Conservation (phyloP, 2,113 vertebrate species). For the Austrofundulus limnaeus region DNA sequence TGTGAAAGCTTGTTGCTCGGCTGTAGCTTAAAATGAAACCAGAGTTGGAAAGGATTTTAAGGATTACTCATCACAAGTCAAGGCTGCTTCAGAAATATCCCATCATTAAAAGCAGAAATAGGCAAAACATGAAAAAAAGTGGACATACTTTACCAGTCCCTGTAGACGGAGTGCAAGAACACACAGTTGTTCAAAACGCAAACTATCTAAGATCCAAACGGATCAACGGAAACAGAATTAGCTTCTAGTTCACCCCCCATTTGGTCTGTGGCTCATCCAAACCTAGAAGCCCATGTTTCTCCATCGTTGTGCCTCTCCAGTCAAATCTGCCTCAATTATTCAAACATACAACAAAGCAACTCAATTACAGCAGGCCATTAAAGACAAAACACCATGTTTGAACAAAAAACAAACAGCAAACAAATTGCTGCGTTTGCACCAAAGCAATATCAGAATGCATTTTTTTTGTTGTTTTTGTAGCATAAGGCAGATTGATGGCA, state of each 20-base stretch:
- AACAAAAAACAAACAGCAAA: constrained; percentile 58
- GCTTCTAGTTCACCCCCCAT: not conserved
- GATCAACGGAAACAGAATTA: not conserved
- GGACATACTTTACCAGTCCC: constrained; percentile 18
- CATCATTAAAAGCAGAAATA: constrained; percentile 59
- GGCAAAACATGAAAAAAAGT: constrained; percentile 51
- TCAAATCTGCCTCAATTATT: constrained; percentile 59
- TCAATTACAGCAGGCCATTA: constrained; percentile 59
- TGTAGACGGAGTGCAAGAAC: constrained; percentile 20
- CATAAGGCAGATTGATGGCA: constrained; percentile 61
- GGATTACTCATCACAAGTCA: constrained; percentile 66
- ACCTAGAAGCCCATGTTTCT: not conserved
- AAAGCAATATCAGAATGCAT: constrained; percentile 56
- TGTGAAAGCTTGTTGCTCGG: constrained; percentile 67
- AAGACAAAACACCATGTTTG: constrained; percentile 37
- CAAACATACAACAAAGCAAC: constrained; percentile 40
- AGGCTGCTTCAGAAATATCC: constrained; percentile 54
- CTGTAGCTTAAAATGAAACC: constrained; percentile 60
- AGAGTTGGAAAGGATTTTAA: constrained; percentile 63
- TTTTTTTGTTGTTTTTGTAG: constrained; percentile 64
- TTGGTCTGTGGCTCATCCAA: not conserved
- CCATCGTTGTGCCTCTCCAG: constrained; percentile 16
- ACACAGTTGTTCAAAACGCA: constrained; percentile 6
- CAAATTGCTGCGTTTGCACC: constrained; percentile 58
- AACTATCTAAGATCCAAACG: too few species aligned